phyloP scores from a whole-genome alignment of 2,797 vertebrate genomes.

The Enteromius mattozi region DNA sequence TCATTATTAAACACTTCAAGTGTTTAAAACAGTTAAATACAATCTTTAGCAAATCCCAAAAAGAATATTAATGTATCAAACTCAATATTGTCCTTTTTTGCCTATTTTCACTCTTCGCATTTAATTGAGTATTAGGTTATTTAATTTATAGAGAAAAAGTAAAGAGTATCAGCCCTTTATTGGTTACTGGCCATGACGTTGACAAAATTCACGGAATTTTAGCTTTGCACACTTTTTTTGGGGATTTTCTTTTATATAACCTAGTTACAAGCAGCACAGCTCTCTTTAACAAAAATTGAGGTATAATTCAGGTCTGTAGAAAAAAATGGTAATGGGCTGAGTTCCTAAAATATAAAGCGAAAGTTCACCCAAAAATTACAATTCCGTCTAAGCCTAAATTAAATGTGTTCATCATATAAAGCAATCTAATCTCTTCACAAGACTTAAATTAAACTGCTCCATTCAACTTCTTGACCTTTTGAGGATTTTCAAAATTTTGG shows the following conservation, averaged over 20 bases:
- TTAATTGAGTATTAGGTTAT: background rate
- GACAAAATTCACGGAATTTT: background rate
- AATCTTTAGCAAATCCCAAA: background rate
- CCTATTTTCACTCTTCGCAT: background rate
- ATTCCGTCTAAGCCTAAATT: background rate
- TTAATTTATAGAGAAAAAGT: background rate
- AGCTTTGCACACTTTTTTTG: no score
- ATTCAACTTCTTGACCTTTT: background rate
- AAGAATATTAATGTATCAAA: background rate
- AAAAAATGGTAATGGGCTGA: background rate
- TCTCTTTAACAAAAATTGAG: background rate
- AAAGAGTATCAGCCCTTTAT: background rate
- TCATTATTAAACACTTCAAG: background rate
- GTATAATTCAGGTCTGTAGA: background rate
- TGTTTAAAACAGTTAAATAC: background rate
- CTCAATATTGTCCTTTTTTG: background rate
- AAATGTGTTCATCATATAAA: background rate
- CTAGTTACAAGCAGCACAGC: background rate
- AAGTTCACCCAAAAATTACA: background rate
- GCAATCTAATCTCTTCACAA: background rate
- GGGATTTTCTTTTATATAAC: background rate
- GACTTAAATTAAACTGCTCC: background rate
- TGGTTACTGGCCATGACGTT: background rate
- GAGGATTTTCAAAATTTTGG: background rate
- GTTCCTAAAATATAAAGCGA: background rate